Evolutionary conservation across 2,113 vertebrate species (phyloP).

Genomic region (Datnioides undecimradiatus): DNA sequence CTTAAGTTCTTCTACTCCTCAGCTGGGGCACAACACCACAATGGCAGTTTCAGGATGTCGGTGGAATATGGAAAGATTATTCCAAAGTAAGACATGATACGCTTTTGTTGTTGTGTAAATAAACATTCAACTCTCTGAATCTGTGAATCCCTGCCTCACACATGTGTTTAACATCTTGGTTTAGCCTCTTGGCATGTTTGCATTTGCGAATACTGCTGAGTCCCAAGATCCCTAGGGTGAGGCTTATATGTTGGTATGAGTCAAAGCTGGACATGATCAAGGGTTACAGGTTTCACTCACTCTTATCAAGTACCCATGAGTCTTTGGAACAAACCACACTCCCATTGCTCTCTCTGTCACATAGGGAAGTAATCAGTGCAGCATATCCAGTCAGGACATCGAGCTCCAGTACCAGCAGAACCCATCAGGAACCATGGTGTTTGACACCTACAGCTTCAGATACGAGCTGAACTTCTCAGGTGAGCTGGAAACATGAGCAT

Average conservation of each 20-base stretch:
- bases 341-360: background rate
- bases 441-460: slow-evolving; percentile 34
- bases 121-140: background rate
- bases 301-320: too few relatives aligned
- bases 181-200: too few relatives aligned
- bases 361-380: slow-evolving; percentile 10
- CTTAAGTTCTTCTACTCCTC: background rate
- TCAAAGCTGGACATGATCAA: too few relatives aligned
- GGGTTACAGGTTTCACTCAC: too few relatives aligned
- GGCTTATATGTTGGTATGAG: too few relatives aligned
- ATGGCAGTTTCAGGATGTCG: slow-evolving; percentile 72
- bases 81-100: slow-evolving; percentile 49
- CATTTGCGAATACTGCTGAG: too few relatives aligned
- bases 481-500: slow-evolving; percentile 25
- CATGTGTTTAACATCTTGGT: too few relatives aligned
- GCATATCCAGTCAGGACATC: slow-evolving; percentile 73
- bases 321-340: too few relatives aligned
- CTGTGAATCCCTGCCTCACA: too few relatives aligned
- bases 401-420: slow-evolving; percentile 70
- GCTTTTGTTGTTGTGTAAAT: background rate
- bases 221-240: too few relatives aligned
- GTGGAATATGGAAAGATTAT: slow-evolving; percentile 68
- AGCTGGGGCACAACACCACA: slow-evolving; percentile 21
- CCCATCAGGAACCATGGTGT: slow-evolving; percentile 45
- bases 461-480: slow-evolving; percentile 75